phyloP scores from a whole-genome alignment of 2,888 invertebrate species.

The Pachydiplax longipennis region DNA sequence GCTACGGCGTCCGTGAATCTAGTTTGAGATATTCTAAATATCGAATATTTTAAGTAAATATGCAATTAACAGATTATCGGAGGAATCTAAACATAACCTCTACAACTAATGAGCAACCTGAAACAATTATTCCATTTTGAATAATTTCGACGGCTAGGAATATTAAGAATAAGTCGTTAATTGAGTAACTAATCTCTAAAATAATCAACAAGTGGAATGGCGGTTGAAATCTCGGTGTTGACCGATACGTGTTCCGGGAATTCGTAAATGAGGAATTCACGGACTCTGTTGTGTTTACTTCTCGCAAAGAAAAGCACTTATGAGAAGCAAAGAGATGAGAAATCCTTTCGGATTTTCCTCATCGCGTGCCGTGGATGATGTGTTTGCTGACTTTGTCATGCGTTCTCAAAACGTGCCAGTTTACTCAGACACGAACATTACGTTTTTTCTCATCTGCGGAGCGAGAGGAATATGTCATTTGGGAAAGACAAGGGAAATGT shows the following conservation, averaged over 20 bases:
- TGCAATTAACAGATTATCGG: too few species aligned
- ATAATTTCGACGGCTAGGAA: too few species aligned
- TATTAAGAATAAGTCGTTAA: not conserved
- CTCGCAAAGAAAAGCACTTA: conserved; percentile 5
- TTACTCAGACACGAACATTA: not conserved
- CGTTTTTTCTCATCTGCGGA: not conserved
- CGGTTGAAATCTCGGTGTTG: not conserved
- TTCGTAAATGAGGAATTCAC: not conserved
- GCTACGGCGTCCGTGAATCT: too few species aligned
- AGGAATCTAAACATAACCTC: too few species aligned
- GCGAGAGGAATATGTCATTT: not conserved
- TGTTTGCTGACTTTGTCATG: conserved; percentile 4
- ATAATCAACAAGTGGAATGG: not conserved
- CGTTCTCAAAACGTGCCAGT: not conserved
- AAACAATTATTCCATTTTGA: too few species aligned
- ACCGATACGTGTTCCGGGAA: not conserved
- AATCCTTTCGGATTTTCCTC: not conserved
- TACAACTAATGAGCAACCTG: too few species aligned
- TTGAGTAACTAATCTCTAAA: not conserved
- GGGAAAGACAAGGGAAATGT: not conserved
- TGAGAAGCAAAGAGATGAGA: not conserved
- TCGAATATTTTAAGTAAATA: too few species aligned
- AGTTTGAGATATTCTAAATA: too few species aligned
- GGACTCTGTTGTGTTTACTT: not conserved
- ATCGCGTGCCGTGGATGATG: conserved; percentile 1